Base-by-base conservation (phyloP, 2,797 vertebrate species). In the Urosaurus nigricauda region DNA sequence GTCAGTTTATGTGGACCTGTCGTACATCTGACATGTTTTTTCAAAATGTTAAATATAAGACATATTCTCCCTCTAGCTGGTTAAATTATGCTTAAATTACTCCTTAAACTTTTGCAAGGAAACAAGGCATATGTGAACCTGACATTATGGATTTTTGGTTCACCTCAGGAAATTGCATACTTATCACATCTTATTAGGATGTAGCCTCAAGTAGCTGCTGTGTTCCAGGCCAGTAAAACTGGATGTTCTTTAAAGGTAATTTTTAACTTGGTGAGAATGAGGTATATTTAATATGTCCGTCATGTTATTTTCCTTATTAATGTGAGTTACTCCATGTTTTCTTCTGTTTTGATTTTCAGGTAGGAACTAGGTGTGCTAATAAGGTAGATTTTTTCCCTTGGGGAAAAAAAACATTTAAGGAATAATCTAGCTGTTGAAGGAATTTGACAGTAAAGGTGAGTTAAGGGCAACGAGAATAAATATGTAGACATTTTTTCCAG, bases 141-240 rank as follows among this genome's bases (percentile, higher is more conserved):
- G 65, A 83, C 16, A 9, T 70, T 83, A 51, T 51, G 16, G 29
- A 83, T 83, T 68, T 68, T 68, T 83, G 11, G 43, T 83, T 83
- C 70, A 70, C 40, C 65, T 16, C 65, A 43, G 63, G 82, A 83
- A 83, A 71, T 11, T 0, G 63, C 81, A 70, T 70, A n/a, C 63
- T 51, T n/a, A 47, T 68, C 81, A 68, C 81, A 83, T 47, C 65
- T 2, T 51, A 71, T 83, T 51, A 51, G 65, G 70, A 51, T 47
- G 43, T 70, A 68, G 29, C 43, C 60, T 83, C 65, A 70, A 70
- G 82, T 32, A 83, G 65, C 17, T 37, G 40, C 17, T 70, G 65
- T 9, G 19, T 16, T 47, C 5, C 1, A 71, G 24, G 47, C 9
- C 29, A 35, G 82, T 9, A 83, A 71, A 51, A n/a, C 19, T 47